Base-by-base conservation (phyloP, 2,888 invertebrate genomes). In the Brenthis ino region DNA sequence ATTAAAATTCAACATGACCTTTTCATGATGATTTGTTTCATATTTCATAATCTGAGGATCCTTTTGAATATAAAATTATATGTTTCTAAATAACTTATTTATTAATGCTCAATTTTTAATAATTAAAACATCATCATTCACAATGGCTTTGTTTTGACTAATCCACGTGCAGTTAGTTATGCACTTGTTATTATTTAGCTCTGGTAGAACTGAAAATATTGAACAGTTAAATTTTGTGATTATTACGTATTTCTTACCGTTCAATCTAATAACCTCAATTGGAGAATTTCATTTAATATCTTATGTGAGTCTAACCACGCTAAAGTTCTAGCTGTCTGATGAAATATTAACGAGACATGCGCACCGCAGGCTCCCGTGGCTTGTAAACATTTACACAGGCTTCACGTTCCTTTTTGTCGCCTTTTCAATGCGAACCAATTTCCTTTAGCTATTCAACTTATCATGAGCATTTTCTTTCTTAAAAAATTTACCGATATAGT, bases 301-400 rank as follows among this genome's bases (percentile, higher is more conserved):
- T 50, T 24, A 60, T 67, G 47, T 57, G 56, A 11, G 47, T 56
- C 51, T 57, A 63, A 67, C 67, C 53, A 63, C 60, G 64, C 71
- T 71, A 73, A 60, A 76, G 70, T 67, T 55, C 54, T 70, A 61
- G 50, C 60, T 57, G 65, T 67, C 71, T 70, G 68, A 74, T 72
- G 68, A 74, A 72, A 71, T 74, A 75, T 76, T 71, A 71, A 76
- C 57, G 70, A 57, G 73, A 57, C 65, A 67, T 67, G 74, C 70
- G 68, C 70, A 43, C 67, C 50, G 12, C 12, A 61, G 16, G 33
- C 65, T 56, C 55, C 56, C 43, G 50, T 56, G 61, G 57, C 65
- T 65, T 66, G 50, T 68, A 65, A 65, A 69, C 69, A 65, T 63
- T 69, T 56, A 66, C 53, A 53, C 37, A 53, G 65, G 56, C 61